Evolutionary conservation across 2,888 invertebrate genomes (phyloP), one percentile per base, ranked within the genome.

Genomic region (Cordilura impudica): DNA sequence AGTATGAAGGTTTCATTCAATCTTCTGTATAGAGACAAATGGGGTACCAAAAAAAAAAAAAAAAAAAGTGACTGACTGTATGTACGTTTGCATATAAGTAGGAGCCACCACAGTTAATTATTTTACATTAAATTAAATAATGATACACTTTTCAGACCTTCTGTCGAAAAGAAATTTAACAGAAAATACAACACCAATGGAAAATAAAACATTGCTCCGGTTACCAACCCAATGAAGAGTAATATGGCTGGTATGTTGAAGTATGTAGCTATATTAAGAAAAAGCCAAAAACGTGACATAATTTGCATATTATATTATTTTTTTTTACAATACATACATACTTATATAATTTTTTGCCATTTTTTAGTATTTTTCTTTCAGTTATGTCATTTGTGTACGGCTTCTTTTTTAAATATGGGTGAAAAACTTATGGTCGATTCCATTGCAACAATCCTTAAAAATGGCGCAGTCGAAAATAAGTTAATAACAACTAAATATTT

Each of bases 61-160:
- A 58, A n/a, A 39, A 14, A 14, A 53, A 8, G 19, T 69, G 35
- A 19, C 10, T 14, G 53, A 14, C 18, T 39, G 23, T 1, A 23
- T 53, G 2, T n/a, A n/a, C n/a, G n/a, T n/a, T n/a, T 35, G 12
- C 26, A n/a, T 35, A 31, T 56, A 31, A 31, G 35, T 47, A 63
- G 29, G 54, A 47, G 49, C 58, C 63, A 66, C 76, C 71, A 67
- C 81, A 80, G 85, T 87, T 89, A 89, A 89, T 89, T 89, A 89
- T 89, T 89, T 89, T 88, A 88, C 86, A 88, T 89, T 89, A 89
- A 89, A 89, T 89, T 89, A 89, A 89, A 89, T 89, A 89, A 89
- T 89, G 89, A 89, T 88, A 88, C 87, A 86, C 84, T 86, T 84
- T 86, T 61, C 75, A 79, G 79, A 66, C 67, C 79, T 69, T 67